Percentiles rank a stretch among this genome's conserved stretches.
Evolutionary conservation across 2,888 invertebrate species (phyloP).

Genomic region (Thumatha senex): DNA sequence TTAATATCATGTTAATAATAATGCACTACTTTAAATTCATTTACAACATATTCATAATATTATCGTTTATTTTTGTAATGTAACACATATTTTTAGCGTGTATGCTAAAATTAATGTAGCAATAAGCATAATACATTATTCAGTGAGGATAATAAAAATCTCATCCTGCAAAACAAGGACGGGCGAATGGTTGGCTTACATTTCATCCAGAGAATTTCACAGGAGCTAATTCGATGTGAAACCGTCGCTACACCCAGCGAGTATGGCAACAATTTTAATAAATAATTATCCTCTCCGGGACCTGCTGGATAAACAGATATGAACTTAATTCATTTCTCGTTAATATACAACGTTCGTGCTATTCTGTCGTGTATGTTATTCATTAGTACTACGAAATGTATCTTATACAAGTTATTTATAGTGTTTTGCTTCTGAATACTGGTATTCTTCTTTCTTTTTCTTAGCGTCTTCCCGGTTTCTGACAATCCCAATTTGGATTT

Average conservation of each 20-base stretch:
- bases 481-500: no score
- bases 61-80: conserved; percentile 1
- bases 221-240: conserved; percentile 47
- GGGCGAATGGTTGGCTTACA: conserved; percentile 43
- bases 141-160: conserved; percentile 37
- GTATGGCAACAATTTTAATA: conserved; percentile 74
- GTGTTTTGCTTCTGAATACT: no score
- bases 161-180: conserved; percentile 32
- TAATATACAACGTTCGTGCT: conserved; percentile 16
- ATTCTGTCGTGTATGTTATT: neutral
- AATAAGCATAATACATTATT: conserved; percentile 33
- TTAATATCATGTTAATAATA: no score
- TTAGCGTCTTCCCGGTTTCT: no score
- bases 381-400: neutral
- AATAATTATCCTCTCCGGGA: conserved; percentile 67
- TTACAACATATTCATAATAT: neutral
- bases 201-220: conserved; percentile 48
- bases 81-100: conserved; percentile 1
- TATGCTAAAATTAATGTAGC: conserved; percentile 23
- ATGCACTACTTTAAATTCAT: no score
- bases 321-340: conserved; percentile 61
- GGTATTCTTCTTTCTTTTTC: no score
- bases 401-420: neutral
- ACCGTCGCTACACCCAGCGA: conserved; percentile 44
- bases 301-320: conserved; percentile 59